A percentile compares a stretch with the other conserved stretches of the same genome.
Conservation (phyloP, 2,888 invertebrate species). For the Microctonus brassicae region DNA sequence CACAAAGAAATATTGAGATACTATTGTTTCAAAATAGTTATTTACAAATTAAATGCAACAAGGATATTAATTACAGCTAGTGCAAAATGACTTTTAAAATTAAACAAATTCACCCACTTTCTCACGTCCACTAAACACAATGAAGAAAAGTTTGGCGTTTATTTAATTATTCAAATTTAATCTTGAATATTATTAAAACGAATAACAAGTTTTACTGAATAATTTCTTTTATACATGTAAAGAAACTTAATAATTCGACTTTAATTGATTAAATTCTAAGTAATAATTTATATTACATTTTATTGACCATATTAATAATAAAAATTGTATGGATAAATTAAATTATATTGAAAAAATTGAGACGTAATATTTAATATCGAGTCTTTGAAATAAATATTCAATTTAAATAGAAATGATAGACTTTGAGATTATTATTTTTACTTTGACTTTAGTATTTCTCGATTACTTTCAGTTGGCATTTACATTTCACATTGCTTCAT, state of each 20-base stretch:
- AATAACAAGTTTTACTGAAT: background rate
- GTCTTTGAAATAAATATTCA: too few relatives aligned
- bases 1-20: too few relatives aligned
- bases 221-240: background rate
- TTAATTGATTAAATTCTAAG: too few relatives aligned
- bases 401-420: too few relatives aligned
- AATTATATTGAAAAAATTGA: too few relatives aligned
- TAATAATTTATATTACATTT: too few relatives aligned
- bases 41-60: background rate
- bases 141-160: background rate
- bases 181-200: background rate
- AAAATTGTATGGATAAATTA: too few relatives aligned
- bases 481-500: background rate
- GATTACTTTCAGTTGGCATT: too few relatives aligned
- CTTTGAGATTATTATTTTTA: too few relatives aligned
- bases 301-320: too few relatives aligned
- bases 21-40: background rate
- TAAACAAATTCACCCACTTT: background rate
- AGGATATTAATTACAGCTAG: background rate
- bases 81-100: background rate
- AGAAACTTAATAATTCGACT: background rate
- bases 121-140: background rate
- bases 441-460: too few relatives aligned
- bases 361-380: too few relatives aligned
- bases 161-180: slow-evolving; percentile 16